Percentiles rank a stretch among this genome's conserved stretches.
These are phyloP conservation scores for Catocala sponsa DNA, from an alignment of 2,888 invertebrate genomes.

Conservation along the genomic window DNA sequence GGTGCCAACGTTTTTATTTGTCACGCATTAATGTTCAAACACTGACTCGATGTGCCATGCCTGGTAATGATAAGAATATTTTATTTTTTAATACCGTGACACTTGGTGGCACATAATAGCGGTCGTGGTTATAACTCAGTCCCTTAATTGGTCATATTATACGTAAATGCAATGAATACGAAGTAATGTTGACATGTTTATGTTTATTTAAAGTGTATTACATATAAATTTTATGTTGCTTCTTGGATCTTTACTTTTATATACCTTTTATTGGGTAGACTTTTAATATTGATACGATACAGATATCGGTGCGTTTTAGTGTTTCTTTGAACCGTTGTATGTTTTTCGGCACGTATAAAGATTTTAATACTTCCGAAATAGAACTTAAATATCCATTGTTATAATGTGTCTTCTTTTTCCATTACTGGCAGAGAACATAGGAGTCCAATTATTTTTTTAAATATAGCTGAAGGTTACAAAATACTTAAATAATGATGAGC, in stretches of 20 bases:
- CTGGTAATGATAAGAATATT: conserved; percentile 51
- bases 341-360: background rate
- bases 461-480: too few species aligned
- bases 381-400: too few species aligned
- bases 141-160: conserved; percentile 55
- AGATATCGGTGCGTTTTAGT: conserved; percentile 20
- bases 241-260: conserved; percentile 45
- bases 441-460: too few species aligned
- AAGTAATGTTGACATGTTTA: conserved; percentile 60
- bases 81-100: conserved; percentile 50
- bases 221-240: conserved; percentile 53
- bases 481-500: too few species aligned
- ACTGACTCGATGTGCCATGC: conserved; percentile 32
- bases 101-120: conserved; percentile 40
- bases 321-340: background rate
- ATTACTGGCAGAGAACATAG: too few species aligned
- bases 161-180: conserved; percentile 54
- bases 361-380: background rate
- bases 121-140: conserved; percentile 41
- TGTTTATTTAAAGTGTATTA: conserved; percentile 60
- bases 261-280: conserved; percentile 38
- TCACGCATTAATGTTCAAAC: conserved; percentile 48
- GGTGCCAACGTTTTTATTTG: conserved; percentile 50
- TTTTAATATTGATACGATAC: conserved; percentile 22
- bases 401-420: too few species aligned